A percentile compares a stretch with the other conserved stretches of the same genome.
Evolutionary conservation across 2,113 vertebrate genomes (phyloP).

Genomic region (Laticauda colubrina): DNA sequence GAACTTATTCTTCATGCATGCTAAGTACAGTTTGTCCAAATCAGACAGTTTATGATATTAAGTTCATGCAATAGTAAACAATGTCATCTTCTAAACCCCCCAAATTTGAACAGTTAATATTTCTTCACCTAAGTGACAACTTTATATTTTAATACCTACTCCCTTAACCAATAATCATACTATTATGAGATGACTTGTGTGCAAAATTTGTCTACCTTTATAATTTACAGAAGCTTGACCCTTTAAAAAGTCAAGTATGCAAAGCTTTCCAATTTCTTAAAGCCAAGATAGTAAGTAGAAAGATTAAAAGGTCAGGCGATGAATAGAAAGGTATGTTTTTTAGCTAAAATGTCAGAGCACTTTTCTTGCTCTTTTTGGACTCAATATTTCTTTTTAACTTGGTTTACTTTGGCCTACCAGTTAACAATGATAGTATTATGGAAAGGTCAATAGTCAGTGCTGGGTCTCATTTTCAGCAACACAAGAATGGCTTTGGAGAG

Average conservation of each 20-base stretch:
- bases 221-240: not conserved
- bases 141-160: not conserved
- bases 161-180: not conserved
- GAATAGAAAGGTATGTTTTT: slow-evolving; percentile 4
- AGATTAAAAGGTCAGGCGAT: slow-evolving; percentile 29
- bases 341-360: slow-evolving; percentile 16
- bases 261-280: not conserved
- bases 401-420: not conserved
- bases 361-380: slow-evolving; percentile 28
- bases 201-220: not conserved
- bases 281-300: slow-evolving; percentile 7
- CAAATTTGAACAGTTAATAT: not conserved
- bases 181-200: not conserved
- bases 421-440: not conserved
- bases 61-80: not conserved
- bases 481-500: not conserved
- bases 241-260: not conserved
- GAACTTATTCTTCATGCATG: not conserved
- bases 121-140: not conserved
- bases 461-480: not conserved
- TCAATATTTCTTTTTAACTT: not conserved
- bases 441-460: slow-evolving; percentile 6
- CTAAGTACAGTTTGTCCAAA: not conserved
- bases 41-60: not conserved
- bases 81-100: not conserved